Evolutionary conservation across 1,140 invertebrate species (phyloP).

Genomic region (Temnothorax longispinosus): DNA sequence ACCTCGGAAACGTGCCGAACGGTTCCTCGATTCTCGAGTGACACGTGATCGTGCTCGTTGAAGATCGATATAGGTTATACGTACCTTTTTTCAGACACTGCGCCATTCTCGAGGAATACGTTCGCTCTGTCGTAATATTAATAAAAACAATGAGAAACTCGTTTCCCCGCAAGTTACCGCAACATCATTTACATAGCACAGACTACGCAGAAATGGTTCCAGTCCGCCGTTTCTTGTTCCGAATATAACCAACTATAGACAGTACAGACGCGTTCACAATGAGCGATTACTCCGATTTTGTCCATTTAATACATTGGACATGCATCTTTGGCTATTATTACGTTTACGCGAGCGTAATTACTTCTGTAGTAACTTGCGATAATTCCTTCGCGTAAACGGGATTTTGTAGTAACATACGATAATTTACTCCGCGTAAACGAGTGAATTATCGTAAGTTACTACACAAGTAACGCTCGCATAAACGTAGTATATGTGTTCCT

Average conservation of each 20-base stretch:
- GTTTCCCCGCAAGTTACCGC: not conserved
- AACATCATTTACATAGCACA: slow-evolving; percentile 54
- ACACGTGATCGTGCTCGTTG: not conserved
- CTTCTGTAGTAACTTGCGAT: no score
- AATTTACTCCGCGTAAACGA: no score
- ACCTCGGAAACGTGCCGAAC: not conserved
- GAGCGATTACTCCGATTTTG: not conserved
- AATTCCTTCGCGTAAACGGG: no score
- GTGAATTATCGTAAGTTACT: no score
- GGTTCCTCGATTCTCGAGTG: not conserved
- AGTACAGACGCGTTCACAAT: slow-evolving; percentile 2
- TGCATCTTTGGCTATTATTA: no score
- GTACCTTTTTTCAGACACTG: slow-evolving; percentile 71
- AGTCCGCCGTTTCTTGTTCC: slow-evolving; percentile 50
- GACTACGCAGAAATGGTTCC: slow-evolving; percentile 61
- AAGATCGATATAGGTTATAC: not conserved
- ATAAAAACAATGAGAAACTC: slow-evolving; percentile 6
- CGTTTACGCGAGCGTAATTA: no score
- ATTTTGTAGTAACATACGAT: no score
- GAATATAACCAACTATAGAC: not conserved
- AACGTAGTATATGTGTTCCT: no score
- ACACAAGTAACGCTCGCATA: no score
- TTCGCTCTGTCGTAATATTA: not conserved
- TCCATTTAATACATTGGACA: no score
- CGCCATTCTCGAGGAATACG: slow-evolving; percentile 65